Base-by-base conservation (phyloP, 1,140 invertebrate genomes). In the Heliconius himera region DNA sequence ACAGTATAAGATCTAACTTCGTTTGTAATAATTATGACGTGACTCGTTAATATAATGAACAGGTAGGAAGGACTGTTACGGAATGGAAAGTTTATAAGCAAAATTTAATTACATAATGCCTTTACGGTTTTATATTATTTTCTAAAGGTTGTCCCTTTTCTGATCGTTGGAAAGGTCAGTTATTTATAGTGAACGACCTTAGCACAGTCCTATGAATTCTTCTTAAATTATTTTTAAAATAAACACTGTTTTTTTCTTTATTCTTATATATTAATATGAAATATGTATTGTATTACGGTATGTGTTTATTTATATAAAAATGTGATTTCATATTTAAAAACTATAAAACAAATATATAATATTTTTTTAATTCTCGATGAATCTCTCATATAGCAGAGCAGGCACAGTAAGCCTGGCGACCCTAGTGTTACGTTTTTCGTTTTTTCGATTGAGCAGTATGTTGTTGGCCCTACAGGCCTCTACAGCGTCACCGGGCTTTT, bases 41-140 rank as follows among this genome's bases (percentile, higher is more conserved):
- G 51, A 66, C 22, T 78, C 5, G 38, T 73, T 20, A 38, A 60
- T 73, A 66, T 66, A 73, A 56, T 74, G 71, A 33, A 73, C 51
- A 49, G 60, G n/a, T 54, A 74, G 77, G 70, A 74, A 73, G 51
- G 8, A 60, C 36, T 70, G 49, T 73, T 78, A 70, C 70, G 22
- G 66, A 78, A 73, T n/a, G 71, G 72, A 78, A 74, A 78, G 71
- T 78, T 73, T 73, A 72, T 29, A 78, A 78, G 36, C 60, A 66
- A 78, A 78, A 73, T 78, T 78, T 78, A 78, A 78, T 73, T 78
- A 78, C 22, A 26, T 66, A 66, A 26, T 29, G 60, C 11, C 22
- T 13, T 66, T 22, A 66, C 26, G 8, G 60, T 16, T 66, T 66
- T 66, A n/a, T 29, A 66, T 9, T 29, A 29, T 26, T 66, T 66